These are phyloP conservation scores for Antheraea assamensis DNA, from an alignment of 2,888 invertebrate genomes.

Conservation along the genomic window DNA sequence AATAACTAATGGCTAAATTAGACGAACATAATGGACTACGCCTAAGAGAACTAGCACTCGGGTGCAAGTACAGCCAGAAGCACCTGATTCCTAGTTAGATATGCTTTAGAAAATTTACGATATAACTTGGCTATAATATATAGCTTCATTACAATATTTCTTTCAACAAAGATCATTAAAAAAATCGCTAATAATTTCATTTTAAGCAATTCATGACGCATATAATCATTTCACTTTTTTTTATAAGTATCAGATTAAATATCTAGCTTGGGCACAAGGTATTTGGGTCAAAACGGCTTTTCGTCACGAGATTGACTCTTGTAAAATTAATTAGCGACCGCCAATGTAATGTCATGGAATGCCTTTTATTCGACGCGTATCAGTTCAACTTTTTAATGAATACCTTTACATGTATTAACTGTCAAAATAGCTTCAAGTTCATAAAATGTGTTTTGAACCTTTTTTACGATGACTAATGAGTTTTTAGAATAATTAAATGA, in stretches of 20 bases:
- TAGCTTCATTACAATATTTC: not conserved
- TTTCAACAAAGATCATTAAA: not conserved
- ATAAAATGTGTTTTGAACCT: not conserved
- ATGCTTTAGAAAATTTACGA: not conserved
- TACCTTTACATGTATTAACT: not conserved
- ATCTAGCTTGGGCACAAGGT: constrained; percentile 25
- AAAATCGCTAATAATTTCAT: not conserved
- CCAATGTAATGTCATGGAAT: constrained; percentile 18
- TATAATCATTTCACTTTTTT: not conserved
- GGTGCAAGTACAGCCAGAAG: too few species aligned
- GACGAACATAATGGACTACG: too few species aligned
- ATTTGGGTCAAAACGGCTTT: constrained; percentile 66
- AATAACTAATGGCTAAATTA: too few species aligned
- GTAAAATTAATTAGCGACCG: constrained; percentile 48
- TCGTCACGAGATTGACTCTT: constrained; percentile 52
- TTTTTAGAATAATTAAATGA: too few species aligned
- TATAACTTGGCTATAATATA: too few species aligned
- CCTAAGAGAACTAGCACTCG: too few species aligned
- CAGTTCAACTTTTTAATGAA: not conserved
- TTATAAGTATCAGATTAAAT: not conserved
- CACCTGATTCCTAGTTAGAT: too few species aligned
- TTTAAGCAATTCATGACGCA: not conserved
- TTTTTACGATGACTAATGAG: not conserved
- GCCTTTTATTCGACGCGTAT: constrained; percentile 13
- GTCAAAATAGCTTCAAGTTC: not conserved